These are phyloP conservation scores for Cerastis rubricosa DNA, from an alignment of 2,888 invertebrate species.

Conservation along the genomic window DNA sequence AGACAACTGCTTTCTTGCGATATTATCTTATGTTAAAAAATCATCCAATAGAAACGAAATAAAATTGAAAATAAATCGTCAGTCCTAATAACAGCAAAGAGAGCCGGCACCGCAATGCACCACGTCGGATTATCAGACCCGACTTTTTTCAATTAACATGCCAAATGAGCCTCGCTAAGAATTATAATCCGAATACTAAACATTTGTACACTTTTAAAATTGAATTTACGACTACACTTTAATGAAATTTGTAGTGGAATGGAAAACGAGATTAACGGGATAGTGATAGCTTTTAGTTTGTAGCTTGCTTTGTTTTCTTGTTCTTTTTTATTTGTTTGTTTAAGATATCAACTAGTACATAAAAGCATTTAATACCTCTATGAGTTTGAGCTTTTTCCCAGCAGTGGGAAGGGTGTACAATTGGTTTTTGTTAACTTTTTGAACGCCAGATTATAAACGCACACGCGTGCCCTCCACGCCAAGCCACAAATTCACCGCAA, in stretches of 20 bases:
- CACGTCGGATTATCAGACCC: constrained; percentile 83
- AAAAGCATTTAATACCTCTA: neutral
- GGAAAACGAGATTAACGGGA: constrained; percentile 24
- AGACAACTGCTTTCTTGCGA: too few relatives aligned
- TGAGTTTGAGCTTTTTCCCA: too few relatives aligned
- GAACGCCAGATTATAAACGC: too few relatives aligned
- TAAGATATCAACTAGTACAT: neutral
- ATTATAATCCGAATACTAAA: constrained; percentile 68
- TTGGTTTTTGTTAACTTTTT: too few relatives aligned
- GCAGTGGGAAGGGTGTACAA: too few relatives aligned
- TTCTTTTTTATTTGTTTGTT: neutral
- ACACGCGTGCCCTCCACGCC: too few relatives aligned
- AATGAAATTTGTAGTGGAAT: constrained; percentile 29
- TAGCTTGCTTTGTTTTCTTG: neutral
- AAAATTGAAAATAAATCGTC: constrained; percentile 59
- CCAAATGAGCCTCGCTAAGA: constrained; percentile 78
- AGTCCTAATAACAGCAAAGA: constrained; percentile 66
- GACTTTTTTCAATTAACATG: constrained; percentile 86
- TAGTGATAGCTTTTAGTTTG: constrained; percentile 35
- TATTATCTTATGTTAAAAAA: too few relatives aligned
- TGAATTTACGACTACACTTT: constrained; percentile 43
- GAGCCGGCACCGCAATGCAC: constrained; percentile 84
- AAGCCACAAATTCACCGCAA: too few relatives aligned
- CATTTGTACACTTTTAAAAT: constrained; percentile 53
- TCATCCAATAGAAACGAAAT: neutral